Evolutionary conservation across 2,888 invertebrate genomes (phyloP).

Genomic region (Napeogenes inachia): DNA sequence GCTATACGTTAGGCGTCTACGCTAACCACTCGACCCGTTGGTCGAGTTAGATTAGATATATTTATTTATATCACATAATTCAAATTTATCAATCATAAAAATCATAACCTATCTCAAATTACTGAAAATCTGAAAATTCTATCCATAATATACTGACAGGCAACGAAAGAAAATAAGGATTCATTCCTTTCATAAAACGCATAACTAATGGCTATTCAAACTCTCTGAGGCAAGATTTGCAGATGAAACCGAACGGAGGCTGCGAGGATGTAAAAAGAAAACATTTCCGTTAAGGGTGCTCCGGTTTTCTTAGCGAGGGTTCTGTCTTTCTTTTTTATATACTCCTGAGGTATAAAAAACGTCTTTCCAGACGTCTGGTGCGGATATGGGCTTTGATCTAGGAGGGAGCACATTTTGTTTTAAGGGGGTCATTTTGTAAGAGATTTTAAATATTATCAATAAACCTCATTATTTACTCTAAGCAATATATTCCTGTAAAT

Average conservation of each 20-base stretch:
- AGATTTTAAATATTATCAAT: no score
- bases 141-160: slow-evolving; percentile 31
- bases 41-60: no score
- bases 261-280: slow-evolving; percentile 28
- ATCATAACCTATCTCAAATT: slow-evolving; percentile 22
- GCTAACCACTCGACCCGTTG: no score
- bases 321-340: slow-evolving; percentile 16
- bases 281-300: slow-evolving; percentile 22
- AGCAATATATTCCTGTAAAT: no score
- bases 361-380: background rate
- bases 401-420: no score
- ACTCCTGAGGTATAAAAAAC: slow-evolving; percentile 7
- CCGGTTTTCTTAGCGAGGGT: slow-evolving; percentile 19
- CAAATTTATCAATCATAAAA: slow-evolving; percentile 7
- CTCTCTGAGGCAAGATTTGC: slow-evolving; percentile 30
- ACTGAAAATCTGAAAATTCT: slow-evolving; percentile 27
- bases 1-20: no score
- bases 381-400: no score
- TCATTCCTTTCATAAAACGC: slow-evolving; percentile 34
- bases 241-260: slow-evolving; percentile 32
- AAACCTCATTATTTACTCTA: no score
- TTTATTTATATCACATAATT: no score
- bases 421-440: no score
- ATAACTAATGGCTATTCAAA: slow-evolving; percentile 35
- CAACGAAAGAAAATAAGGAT: slow-evolving; percentile 31